Conservation (phyloP, 1,140 invertebrate genomes). For the Chrysomallon squamiferum region DNA sequence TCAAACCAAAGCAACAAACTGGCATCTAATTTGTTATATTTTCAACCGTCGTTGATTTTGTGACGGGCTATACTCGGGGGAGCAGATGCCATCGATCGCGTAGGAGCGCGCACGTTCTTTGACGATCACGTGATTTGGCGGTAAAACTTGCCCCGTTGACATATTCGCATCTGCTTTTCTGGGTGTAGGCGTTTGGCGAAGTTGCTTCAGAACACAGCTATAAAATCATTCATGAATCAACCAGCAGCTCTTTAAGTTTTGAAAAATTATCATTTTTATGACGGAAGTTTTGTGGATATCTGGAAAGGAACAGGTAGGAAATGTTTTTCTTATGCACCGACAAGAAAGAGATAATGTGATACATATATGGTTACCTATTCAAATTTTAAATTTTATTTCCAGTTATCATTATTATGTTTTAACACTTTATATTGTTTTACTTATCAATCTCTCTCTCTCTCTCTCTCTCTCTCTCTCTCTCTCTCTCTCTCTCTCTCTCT, state of each 20-base stretch:
- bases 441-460: neutral
- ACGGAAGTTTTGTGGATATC: no score
- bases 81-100: neutral
- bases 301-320: no score
- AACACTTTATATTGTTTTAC: neutral
- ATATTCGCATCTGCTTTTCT: neutral
- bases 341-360: neutral
- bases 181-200: neutral
- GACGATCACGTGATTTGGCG: neutral
- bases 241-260: neutral
- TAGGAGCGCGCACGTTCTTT: neutral
- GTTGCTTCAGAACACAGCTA: neutral
- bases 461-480: no score
- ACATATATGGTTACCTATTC: neutral
- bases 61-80: neutral
- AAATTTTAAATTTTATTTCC: neutral
- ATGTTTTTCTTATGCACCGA: no score
- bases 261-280: no score
- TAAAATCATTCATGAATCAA: neutral
- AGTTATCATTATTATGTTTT: neutral
- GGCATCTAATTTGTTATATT: constrained; percentile 8
- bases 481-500: neutral
- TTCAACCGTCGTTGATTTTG: neutral
- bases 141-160: neutral
- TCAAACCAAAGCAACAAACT: neutral